A percentile compares a stretch with the other conserved stretches of the same genome.
Evolutionary conservation across 1,140 invertebrate species (phyloP).

Genomic region (Brachionus plicatilis): DNA sequence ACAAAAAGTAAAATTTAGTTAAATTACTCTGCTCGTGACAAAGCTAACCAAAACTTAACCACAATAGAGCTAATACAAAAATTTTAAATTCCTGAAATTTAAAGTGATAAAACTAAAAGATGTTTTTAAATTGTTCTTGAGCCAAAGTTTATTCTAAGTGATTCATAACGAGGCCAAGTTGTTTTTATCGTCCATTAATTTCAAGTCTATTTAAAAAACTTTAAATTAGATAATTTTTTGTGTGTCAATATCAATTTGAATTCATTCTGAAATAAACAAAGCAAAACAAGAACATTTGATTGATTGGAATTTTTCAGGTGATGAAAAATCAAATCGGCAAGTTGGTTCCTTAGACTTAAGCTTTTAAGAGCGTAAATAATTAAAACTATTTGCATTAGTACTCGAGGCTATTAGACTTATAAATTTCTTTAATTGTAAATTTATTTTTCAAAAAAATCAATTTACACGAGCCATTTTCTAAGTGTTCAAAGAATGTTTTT

Average conservation of each 20-base stretch:
- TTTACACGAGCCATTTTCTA: constrained; percentile 16
- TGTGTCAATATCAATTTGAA: not conserved
- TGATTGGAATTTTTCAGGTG: not conserved
- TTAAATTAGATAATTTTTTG: not conserved
- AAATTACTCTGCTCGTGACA: no score
- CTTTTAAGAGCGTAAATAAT: not conserved
- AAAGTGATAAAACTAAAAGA: not conserved
- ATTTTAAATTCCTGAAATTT: no score
- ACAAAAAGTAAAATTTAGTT: no score
- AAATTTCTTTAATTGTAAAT: constrained; percentile 17
- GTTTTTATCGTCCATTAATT: not conserved
- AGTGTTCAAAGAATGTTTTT: not conserved
- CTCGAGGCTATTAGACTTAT: constrained; percentile 28
- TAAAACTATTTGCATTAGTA: not conserved
- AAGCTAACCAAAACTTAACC: no score
- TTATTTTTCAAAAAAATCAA: constrained; percentile 1
- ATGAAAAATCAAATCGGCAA: not conserved
- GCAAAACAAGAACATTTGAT: not conserved
- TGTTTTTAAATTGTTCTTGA: not conserved
- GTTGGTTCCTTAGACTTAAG: not conserved
- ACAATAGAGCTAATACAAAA: no score
- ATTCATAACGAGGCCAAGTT: not conserved
- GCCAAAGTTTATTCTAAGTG: not conserved
- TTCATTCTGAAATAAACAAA: not conserved
- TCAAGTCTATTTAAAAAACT: not conserved